Evolutionary conservation across 2,888 invertebrate genomes (phyloP).

Genomic region (Drosophila rubida): DNA sequence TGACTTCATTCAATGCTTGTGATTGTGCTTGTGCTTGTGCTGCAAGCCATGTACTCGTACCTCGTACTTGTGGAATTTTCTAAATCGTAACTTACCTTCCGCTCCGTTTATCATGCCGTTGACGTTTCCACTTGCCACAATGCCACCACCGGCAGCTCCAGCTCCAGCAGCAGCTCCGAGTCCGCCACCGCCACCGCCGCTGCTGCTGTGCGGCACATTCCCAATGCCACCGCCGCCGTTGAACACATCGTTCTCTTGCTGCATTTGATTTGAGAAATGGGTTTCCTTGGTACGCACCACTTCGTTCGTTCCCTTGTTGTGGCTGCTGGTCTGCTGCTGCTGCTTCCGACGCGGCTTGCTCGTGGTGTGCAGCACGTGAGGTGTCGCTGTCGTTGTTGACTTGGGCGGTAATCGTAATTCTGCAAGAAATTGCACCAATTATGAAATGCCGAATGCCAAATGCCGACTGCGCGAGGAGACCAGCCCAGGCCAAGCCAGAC

Average conservation of each 20-base stretch:
- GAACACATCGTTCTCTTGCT: constrained; percentile 82
- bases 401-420: constrained; percentile 84
- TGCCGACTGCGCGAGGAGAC: constrained; percentile 5
- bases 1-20: constrained; percentile 67
- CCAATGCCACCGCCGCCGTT: constrained; percentile 55
- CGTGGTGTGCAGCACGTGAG: constrained; percentile 82
- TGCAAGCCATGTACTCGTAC: constrained; percentile 47
- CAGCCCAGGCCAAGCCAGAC: not conserved
- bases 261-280: constrained; percentile 83
- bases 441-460: constrained; percentile 59
- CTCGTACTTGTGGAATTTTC: constrained; percentile 72
- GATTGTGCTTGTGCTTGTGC: constrained; percentile 20
- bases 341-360: constrained; percentile 83
- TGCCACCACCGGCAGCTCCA: constrained; percentile 38
- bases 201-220: constrained; percentile 18
- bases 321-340: constrained; percentile 36
- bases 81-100: constrained; percentile 83
- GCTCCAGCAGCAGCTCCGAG: constrained; percentile 24
- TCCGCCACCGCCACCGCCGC: constrained; percentile 50
- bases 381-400: constrained; percentile 83
- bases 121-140: constrained; percentile 72
- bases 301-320: constrained; percentile 84
- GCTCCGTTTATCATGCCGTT: constrained; percentile 82
- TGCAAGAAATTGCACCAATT: constrained; percentile 82
- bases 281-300: constrained; percentile 84